Base-by-base conservation (phyloP, 92 coral and sea anemone genomes). In the Actinernus sp. region DNA sequence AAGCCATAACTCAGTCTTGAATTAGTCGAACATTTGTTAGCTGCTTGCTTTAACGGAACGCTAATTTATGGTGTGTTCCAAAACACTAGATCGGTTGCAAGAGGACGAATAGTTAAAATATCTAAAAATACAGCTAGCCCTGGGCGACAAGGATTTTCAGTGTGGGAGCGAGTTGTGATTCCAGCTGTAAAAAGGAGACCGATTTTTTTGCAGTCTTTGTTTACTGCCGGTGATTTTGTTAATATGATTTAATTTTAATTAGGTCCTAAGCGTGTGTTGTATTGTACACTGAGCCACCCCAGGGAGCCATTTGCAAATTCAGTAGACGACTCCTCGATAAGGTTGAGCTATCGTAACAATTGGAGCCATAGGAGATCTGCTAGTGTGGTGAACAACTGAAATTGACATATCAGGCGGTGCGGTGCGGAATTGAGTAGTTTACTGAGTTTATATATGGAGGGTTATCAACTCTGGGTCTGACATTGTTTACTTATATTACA, bases 241-340 rank as follows among this genome's bases (percentile, higher is more conserved):
- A 79, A 79, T 84, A 70, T 61, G 85, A 79, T 80, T 89, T 89
- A 50, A 74, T 79, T 85, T 89, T 80, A 82, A 89, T 85, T 81
- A 85, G 83, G 66, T 48, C 25, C 55, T 83, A 47, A 68, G 96
- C 88, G 91, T 85, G 91, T 74, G 91, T 75, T 72, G 57, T 75
- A 70, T 86, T 86, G 85, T 81, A 55, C 43, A 26, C 22, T 37
- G 6, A 19, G 58, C 58, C 65, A 48, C 85, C 87, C 82, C 73
- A 55, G 88, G 64, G 87, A 24, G 87, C 58, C 91, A 54, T 52
- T 85, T 68, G 73, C 71, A 84, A 89, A 84, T 74, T 84, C 83
- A 89, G 75, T 69, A 84, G 91, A 74, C 85, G 68, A 82, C 82
- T 68, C 82, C 84, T 60, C 66, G 87, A 65, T 64, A 76, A 71